phyloP scores from a whole-genome alignment of 37 sponge, comb jelly and placozoan species.

The Oopsacas minuta region DNA sequence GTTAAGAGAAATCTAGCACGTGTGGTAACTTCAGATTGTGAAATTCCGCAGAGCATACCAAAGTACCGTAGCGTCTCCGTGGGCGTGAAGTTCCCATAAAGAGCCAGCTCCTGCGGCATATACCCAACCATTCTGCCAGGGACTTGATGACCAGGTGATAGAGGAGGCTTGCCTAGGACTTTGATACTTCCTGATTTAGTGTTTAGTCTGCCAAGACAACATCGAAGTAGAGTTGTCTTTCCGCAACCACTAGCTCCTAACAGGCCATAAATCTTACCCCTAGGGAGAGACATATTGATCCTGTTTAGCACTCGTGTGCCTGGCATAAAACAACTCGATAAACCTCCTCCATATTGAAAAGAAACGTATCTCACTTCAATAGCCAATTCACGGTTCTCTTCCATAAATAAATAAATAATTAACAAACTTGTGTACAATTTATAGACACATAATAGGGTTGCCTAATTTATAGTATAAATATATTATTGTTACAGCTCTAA shows the following conservation, averaged over 20 bases:
- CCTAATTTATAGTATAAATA: constrained; percentile 8
- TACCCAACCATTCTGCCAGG: constrained; percentile 71
- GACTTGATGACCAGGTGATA: constrained; percentile 32
- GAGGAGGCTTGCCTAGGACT: constrained; percentile 45
- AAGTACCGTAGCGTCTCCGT: constrained; percentile 61
- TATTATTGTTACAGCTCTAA: background rate
- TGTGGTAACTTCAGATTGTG: constrained; percentile 22
- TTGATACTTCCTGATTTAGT: constrained; percentile 28
- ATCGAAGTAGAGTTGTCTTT: constrained; percentile 72
- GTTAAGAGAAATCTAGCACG: constrained; percentile 40
- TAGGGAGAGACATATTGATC: background rate
- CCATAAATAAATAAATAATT: background rate
- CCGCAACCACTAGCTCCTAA: constrained; percentile 82
- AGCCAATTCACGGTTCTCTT: background rate
- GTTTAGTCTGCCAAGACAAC: constrained; percentile 56
- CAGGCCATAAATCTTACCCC: constrained; percentile 48
- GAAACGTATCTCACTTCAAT: background rate
- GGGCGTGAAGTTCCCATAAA: constrained; percentile 53
- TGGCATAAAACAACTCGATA: background rate
- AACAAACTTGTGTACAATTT: background rate
- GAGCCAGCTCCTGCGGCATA: constrained; percentile 80
- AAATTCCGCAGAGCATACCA: constrained; percentile 54
- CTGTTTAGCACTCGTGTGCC: background rate
- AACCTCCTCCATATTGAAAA: background rate
- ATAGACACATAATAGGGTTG: background rate